phyloP scores from a whole-genome alignment of 2,888 invertebrate species.

The Masnerella sp. region DNA sequence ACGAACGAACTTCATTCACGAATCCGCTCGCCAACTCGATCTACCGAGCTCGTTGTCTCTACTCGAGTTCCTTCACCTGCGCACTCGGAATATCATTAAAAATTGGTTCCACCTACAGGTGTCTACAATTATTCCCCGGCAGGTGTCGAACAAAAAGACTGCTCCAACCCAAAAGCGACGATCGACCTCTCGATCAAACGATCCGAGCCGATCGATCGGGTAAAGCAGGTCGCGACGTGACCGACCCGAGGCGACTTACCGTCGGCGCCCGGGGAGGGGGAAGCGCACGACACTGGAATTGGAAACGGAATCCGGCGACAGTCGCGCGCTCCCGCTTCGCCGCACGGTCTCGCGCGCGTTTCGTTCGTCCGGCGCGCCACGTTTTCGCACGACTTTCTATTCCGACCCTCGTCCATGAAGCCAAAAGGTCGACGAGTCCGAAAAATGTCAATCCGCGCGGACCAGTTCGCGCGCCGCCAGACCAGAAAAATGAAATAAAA shows the following conservation, averaged over 20 bases:
- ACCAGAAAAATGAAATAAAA: too few relatives aligned
- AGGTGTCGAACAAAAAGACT: too few relatives aligned
- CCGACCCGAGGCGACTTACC: slow-evolving; percentile 71
- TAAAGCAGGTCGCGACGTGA: slow-evolving; percentile 30
- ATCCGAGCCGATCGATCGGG: slow-evolving; percentile 22
- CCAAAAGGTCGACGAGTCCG: slow-evolving; percentile 8
- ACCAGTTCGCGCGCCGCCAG: neutral
- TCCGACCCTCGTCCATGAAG: slow-evolving; percentile 67
- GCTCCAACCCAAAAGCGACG: too few relatives aligned
- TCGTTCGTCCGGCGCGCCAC: slow-evolving; percentile 7
- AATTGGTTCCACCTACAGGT: too few relatives aligned
- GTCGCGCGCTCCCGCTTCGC: slow-evolving; percentile 66
- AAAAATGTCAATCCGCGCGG: slow-evolving; percentile 19
- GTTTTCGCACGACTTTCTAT: slow-evolving; percentile 69
- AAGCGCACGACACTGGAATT: slow-evolving; percentile 77
- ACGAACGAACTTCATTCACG: too few relatives aligned
- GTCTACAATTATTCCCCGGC: too few relatives aligned
- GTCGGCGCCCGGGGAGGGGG: slow-evolving; percentile 80
- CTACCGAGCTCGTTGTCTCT: too few relatives aligned
- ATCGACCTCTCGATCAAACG: too few relatives aligned
- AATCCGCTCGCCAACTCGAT: too few relatives aligned
- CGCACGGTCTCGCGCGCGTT: slow-evolving; percentile 69
- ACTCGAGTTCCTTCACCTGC: too few relatives aligned
- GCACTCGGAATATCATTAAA: too few relatives aligned
- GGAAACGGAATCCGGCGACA: slow-evolving; percentile 64